Evolutionary conservation across 2,113 vertebrate genomes (phyloP).

Genomic region (Xerus inauris): DNA sequence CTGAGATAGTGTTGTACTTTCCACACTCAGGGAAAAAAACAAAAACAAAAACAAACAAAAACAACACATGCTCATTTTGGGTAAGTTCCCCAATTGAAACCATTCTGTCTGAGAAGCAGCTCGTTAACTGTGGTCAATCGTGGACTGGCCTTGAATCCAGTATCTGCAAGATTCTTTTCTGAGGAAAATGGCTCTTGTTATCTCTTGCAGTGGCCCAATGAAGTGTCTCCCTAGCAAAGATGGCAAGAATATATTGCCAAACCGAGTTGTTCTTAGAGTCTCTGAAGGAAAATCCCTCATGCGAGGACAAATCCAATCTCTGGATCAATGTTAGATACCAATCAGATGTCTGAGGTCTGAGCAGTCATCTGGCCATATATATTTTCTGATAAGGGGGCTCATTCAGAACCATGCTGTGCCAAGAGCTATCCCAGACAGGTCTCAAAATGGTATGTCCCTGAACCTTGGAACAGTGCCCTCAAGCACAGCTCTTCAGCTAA

Average conservation of each 20-base stretch:
- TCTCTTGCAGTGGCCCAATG: background rate
- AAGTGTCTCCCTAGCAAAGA: constrained; percentile 21
- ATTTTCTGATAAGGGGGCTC: constrained; percentile 2
- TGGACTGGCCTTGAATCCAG: background rate
- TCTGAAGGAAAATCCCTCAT: constrained; percentile 6
- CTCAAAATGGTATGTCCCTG: background rate
- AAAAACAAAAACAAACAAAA: background rate
- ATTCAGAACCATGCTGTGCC: background rate
- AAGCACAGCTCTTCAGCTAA: background rate
- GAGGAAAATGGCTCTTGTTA: constrained; percentile 2
- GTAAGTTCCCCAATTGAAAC: background rate
- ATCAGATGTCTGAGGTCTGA: background rate
- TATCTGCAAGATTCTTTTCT: constrained; percentile 23
- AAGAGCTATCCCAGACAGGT: background rate
- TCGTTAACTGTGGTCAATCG: background rate
- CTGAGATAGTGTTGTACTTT: background rate
- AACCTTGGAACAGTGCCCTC: background rate
- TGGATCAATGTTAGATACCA: background rate
- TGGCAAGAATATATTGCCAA: background rate
- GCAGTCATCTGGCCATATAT: background rate
- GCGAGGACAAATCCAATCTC: background rate
- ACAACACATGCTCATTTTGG: constrained; percentile 2
- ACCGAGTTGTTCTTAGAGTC: background rate
- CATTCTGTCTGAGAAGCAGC: background rate
- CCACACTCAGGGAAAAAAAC: background rate